Conservation (phyloP, 2,888 invertebrate species). For the Aethes cnicana region DNA sequence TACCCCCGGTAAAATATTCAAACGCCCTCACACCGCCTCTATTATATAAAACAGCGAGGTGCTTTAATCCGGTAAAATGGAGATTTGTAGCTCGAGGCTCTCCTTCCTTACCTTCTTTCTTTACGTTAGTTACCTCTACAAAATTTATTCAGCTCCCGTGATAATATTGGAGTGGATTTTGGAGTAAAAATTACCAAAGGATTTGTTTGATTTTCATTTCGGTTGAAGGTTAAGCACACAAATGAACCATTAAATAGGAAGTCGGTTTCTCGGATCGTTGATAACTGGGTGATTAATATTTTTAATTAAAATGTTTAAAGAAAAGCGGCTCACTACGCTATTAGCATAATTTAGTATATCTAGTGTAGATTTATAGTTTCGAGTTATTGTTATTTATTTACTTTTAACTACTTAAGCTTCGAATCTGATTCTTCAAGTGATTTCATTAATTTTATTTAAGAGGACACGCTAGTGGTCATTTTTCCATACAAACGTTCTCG, state of each 20-base stretch:
- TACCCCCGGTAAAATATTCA: slow-evolving; percentile 55
- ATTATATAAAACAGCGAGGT: slow-evolving; percentile 62
- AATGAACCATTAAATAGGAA: slow-evolving; percentile 21
- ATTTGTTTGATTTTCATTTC: slow-evolving; percentile 43
- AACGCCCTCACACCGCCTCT: slow-evolving; percentile 46
- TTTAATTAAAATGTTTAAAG: slow-evolving; percentile 5
- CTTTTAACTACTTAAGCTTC: no score
- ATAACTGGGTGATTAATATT: slow-evolving; percentile 6
- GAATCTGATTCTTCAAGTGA: no score
- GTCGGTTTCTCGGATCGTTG: slow-evolving; percentile 2
- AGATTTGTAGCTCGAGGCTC: slow-evolving; percentile 64
- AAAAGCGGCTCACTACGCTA: neutral
- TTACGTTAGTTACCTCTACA: slow-evolving; percentile 56
- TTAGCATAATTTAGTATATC: neutral
- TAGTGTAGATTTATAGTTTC: no score
- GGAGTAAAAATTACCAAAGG: slow-evolving; percentile 23
- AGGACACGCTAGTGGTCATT: no score
- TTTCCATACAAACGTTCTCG: no score
- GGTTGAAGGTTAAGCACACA: slow-evolving; percentile 29
- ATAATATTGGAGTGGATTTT: slow-evolving; percentile 32
- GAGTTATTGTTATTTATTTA: no score
- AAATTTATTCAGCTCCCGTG: slow-evolving; percentile 48
- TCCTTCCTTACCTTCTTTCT: slow-evolving; percentile 53
- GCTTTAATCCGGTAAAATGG: slow-evolving; percentile 68
- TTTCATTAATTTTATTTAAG: no score